A percentile compares a stretch with the other conserved stretches of the same genome.
Conservation (phyloP, 2,797 vertebrate species). For the Pipistrellus pygmaeus region DNA sequence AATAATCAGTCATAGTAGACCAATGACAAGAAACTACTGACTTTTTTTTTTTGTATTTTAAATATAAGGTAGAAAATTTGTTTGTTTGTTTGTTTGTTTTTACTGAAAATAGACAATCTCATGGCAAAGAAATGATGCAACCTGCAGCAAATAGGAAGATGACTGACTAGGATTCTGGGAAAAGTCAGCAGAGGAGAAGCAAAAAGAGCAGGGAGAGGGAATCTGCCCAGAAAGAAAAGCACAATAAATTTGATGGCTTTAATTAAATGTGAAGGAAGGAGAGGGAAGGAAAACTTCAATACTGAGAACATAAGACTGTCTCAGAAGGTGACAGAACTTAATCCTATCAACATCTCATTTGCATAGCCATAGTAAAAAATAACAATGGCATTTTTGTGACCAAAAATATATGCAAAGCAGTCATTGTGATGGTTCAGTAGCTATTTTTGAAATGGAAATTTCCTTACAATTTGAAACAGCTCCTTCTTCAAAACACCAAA, state of each 20-base stretch:
- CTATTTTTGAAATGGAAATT: slow-evolving; percentile 86
- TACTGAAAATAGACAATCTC: slow-evolving; percentile 23
- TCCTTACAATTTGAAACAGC: slow-evolving; percentile 81
- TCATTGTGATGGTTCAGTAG: slow-evolving; percentile 82
- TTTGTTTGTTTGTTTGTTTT: neutral
- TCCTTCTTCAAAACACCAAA: slow-evolving; percentile 82
- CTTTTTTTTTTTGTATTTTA: slow-evolving; percentile 43
- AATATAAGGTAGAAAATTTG: neutral
- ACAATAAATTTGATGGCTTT: slow-evolving; percentile 68
- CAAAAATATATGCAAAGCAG: slow-evolving; percentile 84
- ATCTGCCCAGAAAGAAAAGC: slow-evolving; percentile 26
- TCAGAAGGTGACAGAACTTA: slow-evolving; percentile 78
- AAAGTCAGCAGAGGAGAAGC: neutral
- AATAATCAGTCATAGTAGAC: neutral
- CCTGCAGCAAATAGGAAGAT: neutral
- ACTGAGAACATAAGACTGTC: slow-evolving; percentile 41
- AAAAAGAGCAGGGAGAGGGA: neutral
- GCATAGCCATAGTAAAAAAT: slow-evolving; percentile 82
- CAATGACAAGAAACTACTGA: neutral
- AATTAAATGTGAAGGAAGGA: slow-evolving; percentile 77
- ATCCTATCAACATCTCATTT: slow-evolving; percentile 84
- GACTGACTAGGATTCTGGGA: neutral
- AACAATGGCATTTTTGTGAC: slow-evolving; percentile 84
- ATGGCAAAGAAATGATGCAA: neutral
- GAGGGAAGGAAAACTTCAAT: slow-evolving; percentile 64